Percentiles rank a stretch among this genome's conserved stretches.
Evolutionary conservation across 2,113 vertebrate species (phyloP).

Genomic region (Seriola dumerili): DNA sequence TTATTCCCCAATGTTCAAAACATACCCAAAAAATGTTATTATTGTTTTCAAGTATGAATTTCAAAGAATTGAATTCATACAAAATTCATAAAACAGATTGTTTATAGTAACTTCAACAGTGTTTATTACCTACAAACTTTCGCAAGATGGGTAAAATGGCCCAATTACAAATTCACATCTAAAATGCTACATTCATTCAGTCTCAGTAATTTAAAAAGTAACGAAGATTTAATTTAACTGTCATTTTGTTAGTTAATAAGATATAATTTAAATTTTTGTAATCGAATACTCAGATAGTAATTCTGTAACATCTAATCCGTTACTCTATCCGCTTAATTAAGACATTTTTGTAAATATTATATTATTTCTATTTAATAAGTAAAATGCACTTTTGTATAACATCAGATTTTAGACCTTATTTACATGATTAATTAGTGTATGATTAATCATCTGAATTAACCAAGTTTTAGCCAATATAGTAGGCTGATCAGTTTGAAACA

Average conservation of each 20-base stretch:
- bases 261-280: conserved; percentile 9
- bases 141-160: neutral
- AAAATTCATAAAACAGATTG: neutral
- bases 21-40: neutral
- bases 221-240: neutral
- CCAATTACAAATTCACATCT: neutral
- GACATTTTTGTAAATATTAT: neutral
- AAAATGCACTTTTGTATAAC: too few relatives aligned
- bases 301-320: conserved; percentile 4
- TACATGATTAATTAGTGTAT: neutral
- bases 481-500: neutral
- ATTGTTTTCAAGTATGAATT: neutral
- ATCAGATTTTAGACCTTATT: neutral
- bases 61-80: neutral
- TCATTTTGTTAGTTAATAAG: neutral
- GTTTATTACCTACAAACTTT: conserved; percentile 16
- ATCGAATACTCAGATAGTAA: neutral
- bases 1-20: neutral
- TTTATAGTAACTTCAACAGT: neutral
- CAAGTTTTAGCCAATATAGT: neutral
- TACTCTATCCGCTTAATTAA: neutral
- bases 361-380: too few relatives aligned
- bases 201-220: conserved; percentile 7
- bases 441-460: neutral
- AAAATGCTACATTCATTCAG: neutral